phyloP scores from a whole-genome alignment of 2,888 invertebrate genomes.

The Coelinius sp. region DNA sequence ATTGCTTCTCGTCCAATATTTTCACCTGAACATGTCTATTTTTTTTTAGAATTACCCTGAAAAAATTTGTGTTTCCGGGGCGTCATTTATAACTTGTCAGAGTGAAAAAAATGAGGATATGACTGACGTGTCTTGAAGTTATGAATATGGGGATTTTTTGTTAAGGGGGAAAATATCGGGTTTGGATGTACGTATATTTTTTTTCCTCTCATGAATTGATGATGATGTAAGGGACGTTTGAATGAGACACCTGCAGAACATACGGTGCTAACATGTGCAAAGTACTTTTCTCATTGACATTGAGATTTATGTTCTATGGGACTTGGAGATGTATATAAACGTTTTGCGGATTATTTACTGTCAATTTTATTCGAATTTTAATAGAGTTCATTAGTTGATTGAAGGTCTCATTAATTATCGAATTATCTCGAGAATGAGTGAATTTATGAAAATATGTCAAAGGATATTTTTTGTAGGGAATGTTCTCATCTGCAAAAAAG shows the following conservation, averaged over 20 bases:
- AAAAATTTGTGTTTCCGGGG: constrained; percentile 15
- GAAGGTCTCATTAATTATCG: too few species aligned
- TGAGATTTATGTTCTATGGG: not conserved
- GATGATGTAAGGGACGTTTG: not conserved
- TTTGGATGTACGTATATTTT: not conserved
- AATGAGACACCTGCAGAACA: constrained; percentile 22
- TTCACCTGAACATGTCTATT: constrained; percentile 21
- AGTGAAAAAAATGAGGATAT: not conserved
- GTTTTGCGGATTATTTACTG: not conserved
- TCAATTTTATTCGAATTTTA: not conserved
- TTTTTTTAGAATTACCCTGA: too few species aligned
- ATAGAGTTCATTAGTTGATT: too few species aligned
- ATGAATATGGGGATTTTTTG: not conserved
- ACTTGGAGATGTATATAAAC: not conserved
- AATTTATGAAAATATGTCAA: too few species aligned
- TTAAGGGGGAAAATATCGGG: not conserved
- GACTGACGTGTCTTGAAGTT: not conserved
- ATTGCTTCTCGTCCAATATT: not conserved
- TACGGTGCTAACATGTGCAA: constrained; percentile 3
- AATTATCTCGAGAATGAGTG: too few species aligned
- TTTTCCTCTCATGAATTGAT: not conserved
- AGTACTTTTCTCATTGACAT: not conserved
- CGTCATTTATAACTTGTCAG: not conserved
- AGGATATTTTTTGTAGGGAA: too few species aligned
- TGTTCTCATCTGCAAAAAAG: too few species aligned